A percentile compares a stretch with the other conserved stretches of the same genome.
phyloP scores from a whole-genome alignment of 2,113 vertebrate genomes.

The Cebus imitator region DNA sequence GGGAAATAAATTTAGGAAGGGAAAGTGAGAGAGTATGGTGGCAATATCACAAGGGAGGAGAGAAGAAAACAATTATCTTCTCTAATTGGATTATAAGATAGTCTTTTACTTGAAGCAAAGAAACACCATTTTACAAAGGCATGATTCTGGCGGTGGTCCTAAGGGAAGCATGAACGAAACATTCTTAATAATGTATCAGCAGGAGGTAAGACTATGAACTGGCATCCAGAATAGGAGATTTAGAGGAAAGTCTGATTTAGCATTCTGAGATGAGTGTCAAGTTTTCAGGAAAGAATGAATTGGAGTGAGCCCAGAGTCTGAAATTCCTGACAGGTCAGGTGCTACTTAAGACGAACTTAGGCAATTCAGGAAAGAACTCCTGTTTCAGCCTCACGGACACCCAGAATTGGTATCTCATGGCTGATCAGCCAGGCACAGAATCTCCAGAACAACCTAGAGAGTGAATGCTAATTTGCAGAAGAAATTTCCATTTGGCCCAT shows the following conservation, averaged over 20 bases:
- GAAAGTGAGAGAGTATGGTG: neutral
- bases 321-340: neutral
- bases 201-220: neutral
- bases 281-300: neutral
- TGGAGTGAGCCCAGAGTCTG: neutral
- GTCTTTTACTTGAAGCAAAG: neutral
- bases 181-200: neutral
- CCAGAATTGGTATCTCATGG: neutral
- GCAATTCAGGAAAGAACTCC: neutral
- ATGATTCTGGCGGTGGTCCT: neutral
- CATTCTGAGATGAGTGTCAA: neutral
- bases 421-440: neutral
- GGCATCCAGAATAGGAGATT: neutral
- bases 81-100: slow-evolving; percentile 1
- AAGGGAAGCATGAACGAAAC: neutral
- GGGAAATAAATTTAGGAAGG: neutral
- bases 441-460: neutral
- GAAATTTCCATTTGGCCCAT: neutral
- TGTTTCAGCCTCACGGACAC: neutral
- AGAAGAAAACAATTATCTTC: neutral
- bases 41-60: neutral
- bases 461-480: neutral
- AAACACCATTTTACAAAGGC: neutral
- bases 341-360: neutral
- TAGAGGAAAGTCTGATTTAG: neutral